phyloP scores from a whole-genome alignment of 2,888 invertebrate species.

The Atethmia centrago region DNA sequence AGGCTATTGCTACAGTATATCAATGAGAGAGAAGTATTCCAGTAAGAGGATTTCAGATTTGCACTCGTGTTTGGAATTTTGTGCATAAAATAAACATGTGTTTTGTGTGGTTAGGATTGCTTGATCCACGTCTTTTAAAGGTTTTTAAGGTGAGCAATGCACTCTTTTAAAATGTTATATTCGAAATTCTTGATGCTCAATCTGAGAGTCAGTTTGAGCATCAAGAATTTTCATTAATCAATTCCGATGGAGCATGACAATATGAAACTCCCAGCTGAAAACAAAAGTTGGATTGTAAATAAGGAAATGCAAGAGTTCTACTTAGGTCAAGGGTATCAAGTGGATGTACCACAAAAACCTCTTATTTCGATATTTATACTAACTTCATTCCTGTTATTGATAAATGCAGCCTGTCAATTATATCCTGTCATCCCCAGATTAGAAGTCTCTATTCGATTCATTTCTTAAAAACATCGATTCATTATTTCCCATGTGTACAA shows the following conservation, averaged over 20 bases:
- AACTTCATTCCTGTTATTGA: neutral
- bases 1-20: conserved; percentile 75
- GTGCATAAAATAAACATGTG: conserved; percentile 52
- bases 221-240: neutral
- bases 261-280: neutral
- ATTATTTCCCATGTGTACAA: conserved; percentile 43
- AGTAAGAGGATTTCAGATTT: conserved; percentile 66
- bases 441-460: conserved; percentile 14
- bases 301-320: too few species aligned
- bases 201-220: too few species aligned
- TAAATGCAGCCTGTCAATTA: neutral
- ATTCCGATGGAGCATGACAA: too few species aligned
- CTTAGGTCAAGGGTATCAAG: too few species aligned
- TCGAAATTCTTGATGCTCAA: neutral
- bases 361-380: too few species aligned
- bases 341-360: too few species aligned
- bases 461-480: conserved; percentile 41
- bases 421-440: conserved; percentile 18
- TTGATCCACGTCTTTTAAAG: neutral
- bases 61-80: conserved; percentile 53
- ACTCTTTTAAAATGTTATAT: neutral
- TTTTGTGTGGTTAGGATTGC: conserved; percentile 29
- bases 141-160: neutral
- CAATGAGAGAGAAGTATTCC: conserved; percentile 71
- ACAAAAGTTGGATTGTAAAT: neutral